These are phyloP conservation scores for Phyllostomus hastatus DNA, from an alignment of 2,113 vertebrate species.

Conservation along the genomic window DNA sequence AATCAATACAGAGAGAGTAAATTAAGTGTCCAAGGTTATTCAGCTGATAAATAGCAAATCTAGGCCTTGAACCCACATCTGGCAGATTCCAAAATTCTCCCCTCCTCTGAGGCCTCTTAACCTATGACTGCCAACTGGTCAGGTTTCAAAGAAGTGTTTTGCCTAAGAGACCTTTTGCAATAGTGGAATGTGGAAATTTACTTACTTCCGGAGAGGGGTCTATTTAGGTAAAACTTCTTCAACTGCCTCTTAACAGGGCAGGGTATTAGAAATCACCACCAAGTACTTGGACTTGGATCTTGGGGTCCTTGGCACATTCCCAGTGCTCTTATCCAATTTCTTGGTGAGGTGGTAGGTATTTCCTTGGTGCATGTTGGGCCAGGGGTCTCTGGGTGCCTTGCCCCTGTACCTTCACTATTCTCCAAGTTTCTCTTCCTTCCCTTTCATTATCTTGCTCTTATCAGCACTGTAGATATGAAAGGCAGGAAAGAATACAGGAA, in stretches of 20 bases:
- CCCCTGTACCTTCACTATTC: not conserved
- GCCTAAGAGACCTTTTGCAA: not conserved
- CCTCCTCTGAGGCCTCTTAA: not conserved
- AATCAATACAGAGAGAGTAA: not conserved
- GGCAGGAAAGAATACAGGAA: not conserved
- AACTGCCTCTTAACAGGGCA: not conserved
- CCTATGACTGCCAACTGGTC: not conserved
- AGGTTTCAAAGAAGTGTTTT: slow-evolving; percentile 1
- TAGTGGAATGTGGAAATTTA: not conserved
- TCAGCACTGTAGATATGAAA: not conserved
- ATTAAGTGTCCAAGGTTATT: not conserved
- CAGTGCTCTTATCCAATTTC: not conserved
- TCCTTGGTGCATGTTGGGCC: not conserved
- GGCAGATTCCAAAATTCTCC: not conserved
- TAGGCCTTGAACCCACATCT: not conserved
- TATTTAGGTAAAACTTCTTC: not conserved
- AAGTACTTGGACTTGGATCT: rapidly evolving
- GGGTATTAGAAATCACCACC: not conserved
- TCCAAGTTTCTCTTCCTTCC: not conserved
- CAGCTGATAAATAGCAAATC: not conserved
- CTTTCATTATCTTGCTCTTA: not conserved
- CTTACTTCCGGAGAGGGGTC: not conserved
- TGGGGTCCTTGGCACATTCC: not conserved
- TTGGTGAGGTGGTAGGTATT: not conserved
- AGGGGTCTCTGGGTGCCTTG: not conserved